Base-by-base conservation (phyloP, 2,797 vertebrate genomes). In the Esox lucius region DNA sequence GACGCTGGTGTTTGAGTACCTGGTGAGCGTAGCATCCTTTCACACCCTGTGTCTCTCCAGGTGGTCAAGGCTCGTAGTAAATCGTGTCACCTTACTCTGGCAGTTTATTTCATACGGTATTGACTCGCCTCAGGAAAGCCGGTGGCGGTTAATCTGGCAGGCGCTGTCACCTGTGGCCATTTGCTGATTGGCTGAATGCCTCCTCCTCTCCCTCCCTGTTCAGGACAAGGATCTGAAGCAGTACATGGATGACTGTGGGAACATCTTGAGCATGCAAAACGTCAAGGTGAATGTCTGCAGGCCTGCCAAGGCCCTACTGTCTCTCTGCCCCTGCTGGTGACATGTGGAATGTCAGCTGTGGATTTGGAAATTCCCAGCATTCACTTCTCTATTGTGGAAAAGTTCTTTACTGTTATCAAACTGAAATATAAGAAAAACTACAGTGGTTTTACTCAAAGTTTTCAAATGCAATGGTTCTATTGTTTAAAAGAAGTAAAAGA, bases 261-360 rank as follows among this genome's bases (percentile, higher is more conserved):
- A 96, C 89, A 97, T 98, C 88, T 97, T 98, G 96, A 98, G 96
- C 85, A 96, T 98, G 95, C 96, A 97, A 87, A 98, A 98, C 83
- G 97, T 97, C 80, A 98, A 97, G 95, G 97, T 98, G 91, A 89
- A 94, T 49, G 22, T 49, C 68, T 48, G 8, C 84, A 81, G 77
- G 74, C 67, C 0, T 62, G 81, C 83, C 78, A 9, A 77, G 49
- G 33, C 56, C 75, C 26, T 3, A 78, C 68, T 80, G 76, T 68
- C 87, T 77, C 33, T 78, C 69, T 81, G 87, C 86, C 90, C 80
- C 91, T 91, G 84, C 90, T 91, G 84, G 82, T 90, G 89, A 49
- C 68, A 13, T 28, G 90, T 46, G 42, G 72, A 74, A 33, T 71
- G 28, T 1, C 3, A 17, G n/a, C 26, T 12, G 19, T 13, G 71